A percentile compares a stretch with the other conserved stretches of the same genome.
These are phyloP conservation scores for Gonocerus acuteangulatus DNA, from an alignment of 2,888 invertebrate species.

Conservation along the genomic window DNA sequence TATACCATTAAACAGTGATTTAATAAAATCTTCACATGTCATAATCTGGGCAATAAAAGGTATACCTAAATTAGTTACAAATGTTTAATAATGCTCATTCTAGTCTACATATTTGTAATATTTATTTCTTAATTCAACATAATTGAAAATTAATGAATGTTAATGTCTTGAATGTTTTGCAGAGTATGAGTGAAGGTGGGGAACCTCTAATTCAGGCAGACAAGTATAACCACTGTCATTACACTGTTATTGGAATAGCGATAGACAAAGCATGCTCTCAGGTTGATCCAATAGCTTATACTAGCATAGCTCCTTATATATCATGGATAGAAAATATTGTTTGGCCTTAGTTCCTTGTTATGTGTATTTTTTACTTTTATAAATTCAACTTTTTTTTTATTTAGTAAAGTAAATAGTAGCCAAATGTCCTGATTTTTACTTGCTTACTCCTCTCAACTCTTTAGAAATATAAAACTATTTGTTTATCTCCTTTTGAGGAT, in stretches of 20 bases:
- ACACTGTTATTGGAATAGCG: slow-evolving; percentile 37
- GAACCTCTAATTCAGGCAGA: slow-evolving; percentile 36
- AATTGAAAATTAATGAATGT: too few relatives aligned
- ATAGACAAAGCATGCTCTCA: slow-evolving; percentile 39
- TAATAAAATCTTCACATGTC: too few relatives aligned
- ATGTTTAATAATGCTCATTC: too few relatives aligned
- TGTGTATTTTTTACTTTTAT: background rate
- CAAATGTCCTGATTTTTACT: too few relatives aligned
- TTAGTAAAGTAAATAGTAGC: background rate
- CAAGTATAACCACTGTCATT: slow-evolving; percentile 35
- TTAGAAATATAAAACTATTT: too few relatives aligned
- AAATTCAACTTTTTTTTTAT: slow-evolving; percentile 6
- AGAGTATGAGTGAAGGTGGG: slow-evolving; percentile 37
- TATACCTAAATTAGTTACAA: too few relatives aligned
- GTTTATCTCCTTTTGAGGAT: too few relatives aligned
- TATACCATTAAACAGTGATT: too few relatives aligned
- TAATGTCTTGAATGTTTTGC: background rate
- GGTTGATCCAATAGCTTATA: slow-evolving; percentile 37
- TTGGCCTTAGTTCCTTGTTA: slow-evolving; percentile 34
- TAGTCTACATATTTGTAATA: too few relatives aligned
- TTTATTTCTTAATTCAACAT: too few relatives aligned
- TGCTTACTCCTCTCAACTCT: too few relatives aligned
- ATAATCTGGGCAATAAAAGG: too few relatives aligned
- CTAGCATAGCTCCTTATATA: slow-evolving; percentile 37
- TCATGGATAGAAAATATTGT: slow-evolving; percentile 39